Evolutionary conservation across 2,113 vertebrate species (phyloP).

Genomic region (Dermatemys mawii): DNA sequence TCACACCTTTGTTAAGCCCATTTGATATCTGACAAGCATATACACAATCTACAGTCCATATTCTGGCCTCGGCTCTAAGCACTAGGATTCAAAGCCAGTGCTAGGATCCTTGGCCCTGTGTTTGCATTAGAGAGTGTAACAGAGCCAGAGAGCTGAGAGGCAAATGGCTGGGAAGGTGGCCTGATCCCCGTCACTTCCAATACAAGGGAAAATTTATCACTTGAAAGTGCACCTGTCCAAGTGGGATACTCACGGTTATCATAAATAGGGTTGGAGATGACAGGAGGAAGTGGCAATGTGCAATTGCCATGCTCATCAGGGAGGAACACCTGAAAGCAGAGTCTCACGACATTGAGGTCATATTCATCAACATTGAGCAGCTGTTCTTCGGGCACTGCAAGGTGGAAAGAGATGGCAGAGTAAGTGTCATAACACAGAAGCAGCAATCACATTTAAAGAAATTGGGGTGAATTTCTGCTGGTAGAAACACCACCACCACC

Average conservation of each 20-base stretch:
- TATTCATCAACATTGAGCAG: constrained; percentile 93
- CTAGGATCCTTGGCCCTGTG: background rate
- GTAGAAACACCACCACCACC: background rate
- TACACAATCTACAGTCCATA: background rate
- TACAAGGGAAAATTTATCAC: background rate
- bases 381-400: constrained; percentile 89
- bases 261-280: constrained; percentile 97
- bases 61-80: background rate
- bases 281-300: constrained; percentile 83
- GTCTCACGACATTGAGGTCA: constrained; percentile 95
- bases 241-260: constrained; percentile 93
- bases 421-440: background rate
- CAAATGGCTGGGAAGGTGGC: background rate
- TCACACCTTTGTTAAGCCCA: background rate
- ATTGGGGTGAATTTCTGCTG: fast-evolving
- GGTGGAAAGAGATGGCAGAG: constrained; percentile 2
- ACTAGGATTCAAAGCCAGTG: background rate
- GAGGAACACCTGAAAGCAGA: constrained; percentile 95
- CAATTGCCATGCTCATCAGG: constrained; percentile 88
- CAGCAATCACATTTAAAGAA: background rate
- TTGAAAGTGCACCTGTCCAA: fast-evolving
- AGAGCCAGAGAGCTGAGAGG: background rate
- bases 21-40: fast-evolving
- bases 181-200: background rate
- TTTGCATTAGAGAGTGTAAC: background rate